Evolutionary conservation across 2,888 invertebrate genomes (phyloP).

Genomic region (Drosophila mimica): DNA sequence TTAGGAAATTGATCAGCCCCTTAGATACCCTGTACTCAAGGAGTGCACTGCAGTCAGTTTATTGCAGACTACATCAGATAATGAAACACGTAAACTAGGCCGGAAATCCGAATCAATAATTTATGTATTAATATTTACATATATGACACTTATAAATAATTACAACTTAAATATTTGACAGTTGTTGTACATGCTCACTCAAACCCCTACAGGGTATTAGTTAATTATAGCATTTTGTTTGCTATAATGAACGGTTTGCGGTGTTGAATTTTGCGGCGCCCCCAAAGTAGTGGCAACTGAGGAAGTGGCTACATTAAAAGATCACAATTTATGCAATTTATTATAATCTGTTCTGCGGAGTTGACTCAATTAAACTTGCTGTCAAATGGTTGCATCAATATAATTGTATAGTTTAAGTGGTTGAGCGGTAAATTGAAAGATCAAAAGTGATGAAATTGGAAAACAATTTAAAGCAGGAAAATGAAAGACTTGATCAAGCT

Average conservation of each 20-base stretch:
- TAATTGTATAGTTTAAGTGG: neutral
- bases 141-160: neutral
- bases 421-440: neutral
- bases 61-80: rapidly evolving
- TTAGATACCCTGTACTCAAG: slow-evolving; percentile 19
- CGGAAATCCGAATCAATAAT: neutral
- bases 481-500: too few species aligned
- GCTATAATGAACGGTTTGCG: slow-evolving; percentile 65
- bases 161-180: neutral
- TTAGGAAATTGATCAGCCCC: slow-evolving; percentile 60
- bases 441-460: neutral
- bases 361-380: slow-evolving; percentile 45
- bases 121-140: neutral
- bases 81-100: neutral
- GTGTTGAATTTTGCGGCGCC: slow-evolving; percentile 68
- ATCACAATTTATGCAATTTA: slow-evolving; percentile 59
- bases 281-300: slow-evolving; percentile 55
- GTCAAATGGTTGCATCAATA: slow-evolving; percentile 1
- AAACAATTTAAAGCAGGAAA: neutral
- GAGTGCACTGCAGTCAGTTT: neutral
- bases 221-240: slow-evolving; percentile 72
- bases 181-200: neutral
- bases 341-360: slow-evolving; percentile 30
- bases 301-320: slow-evolving; percentile 64
- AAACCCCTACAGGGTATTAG: slow-evolving; percentile 37